Conservation (phyloP, 2,797 vertebrate genomes). For the Tamandua tetradactyla region DNA sequence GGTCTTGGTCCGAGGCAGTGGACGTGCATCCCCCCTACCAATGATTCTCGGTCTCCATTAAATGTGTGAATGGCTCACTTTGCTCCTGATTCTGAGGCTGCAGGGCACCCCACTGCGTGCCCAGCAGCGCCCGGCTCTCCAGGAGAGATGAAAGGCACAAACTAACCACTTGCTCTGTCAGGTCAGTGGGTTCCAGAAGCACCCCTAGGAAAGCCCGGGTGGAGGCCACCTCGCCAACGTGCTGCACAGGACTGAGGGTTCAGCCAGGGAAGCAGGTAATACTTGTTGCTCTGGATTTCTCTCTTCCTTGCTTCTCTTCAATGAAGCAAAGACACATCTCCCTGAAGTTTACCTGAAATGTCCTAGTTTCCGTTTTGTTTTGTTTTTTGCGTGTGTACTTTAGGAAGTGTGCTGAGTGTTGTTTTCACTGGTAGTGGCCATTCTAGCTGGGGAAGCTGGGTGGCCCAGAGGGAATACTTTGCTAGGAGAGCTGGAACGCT, state of each 20-base stretch:
- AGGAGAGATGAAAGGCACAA: background rate
- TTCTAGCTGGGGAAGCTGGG: background rate
- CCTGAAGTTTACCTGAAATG: background rate
- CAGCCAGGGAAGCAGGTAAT: background rate
- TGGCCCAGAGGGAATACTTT: background rate
- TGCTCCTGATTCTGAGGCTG: background rate
- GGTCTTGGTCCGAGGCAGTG: background rate
- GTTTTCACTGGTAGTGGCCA: slow-evolving; percentile 14
- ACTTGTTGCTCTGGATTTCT: background rate
- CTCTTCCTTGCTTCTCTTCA: background rate
- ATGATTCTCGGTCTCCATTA: background rate
- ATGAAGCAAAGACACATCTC: background rate
- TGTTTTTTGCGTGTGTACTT: background rate
- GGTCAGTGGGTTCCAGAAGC: background rate
- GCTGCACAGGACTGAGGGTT: background rate
- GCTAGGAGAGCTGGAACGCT: background rate
- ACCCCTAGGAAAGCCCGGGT: background rate
- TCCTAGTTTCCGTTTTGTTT: background rate
- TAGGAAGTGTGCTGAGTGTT: background rate
- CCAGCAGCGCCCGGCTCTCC: background rate
- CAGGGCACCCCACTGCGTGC: rapidly evolving
- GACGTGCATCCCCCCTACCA: rapidly evolving
- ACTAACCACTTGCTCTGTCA: background rate
- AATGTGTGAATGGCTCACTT: background rate
- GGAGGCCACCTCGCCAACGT: background rate